phyloP scores from a whole-genome alignment of 92 coral and sea anemone species.

The Heteractis magnifica region DNA sequence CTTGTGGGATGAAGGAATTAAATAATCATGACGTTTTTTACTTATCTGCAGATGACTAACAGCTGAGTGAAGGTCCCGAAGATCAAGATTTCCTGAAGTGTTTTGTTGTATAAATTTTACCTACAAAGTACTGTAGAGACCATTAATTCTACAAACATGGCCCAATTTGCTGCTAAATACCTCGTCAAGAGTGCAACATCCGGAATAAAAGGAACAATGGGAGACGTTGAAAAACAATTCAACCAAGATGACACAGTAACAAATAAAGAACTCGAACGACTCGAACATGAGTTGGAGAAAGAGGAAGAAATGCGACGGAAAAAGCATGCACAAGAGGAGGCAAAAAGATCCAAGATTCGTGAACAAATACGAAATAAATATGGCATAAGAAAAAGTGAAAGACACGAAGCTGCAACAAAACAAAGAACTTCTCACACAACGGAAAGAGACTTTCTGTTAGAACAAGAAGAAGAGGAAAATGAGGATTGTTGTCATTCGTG shows the following conservation, averaged over 20 bases:
- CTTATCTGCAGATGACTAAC: too few relatives aligned
- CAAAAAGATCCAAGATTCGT: slow-evolving; percentile 50
- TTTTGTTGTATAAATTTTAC: too few relatives aligned
- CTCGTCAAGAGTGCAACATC: slow-evolving; percentile 66
- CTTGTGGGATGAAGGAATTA: too few relatives aligned
- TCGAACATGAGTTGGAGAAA: slow-evolving; percentile 55
- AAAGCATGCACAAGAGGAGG: slow-evolving; percentile 55
- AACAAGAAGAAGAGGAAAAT: slow-evolving; percentile 55
- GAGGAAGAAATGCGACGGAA: slow-evolving; percentile 52
- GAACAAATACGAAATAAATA: slow-evolving; percentile 62
- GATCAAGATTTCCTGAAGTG: too few relatives aligned
- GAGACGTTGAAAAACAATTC: slow-evolving; percentile 56
- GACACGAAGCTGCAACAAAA: slow-evolving; percentile 62
- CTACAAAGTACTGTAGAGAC: too few relatives aligned
- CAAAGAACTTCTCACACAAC: slow-evolving; percentile 30
- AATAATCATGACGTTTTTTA: too few relatives aligned
- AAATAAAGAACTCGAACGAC: slow-evolving; percentile 61
- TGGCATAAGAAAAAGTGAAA: slow-evolving; percentile 72
- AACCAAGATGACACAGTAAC: slow-evolving; percentile 52
- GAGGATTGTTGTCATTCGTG: slow-evolving; percentile 57
- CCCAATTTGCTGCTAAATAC: slow-evolving; percentile 80
- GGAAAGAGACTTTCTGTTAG: slow-evolving; percentile 60
- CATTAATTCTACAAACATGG: slow-evolving; percentile 31
- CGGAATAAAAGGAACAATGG: slow-evolving; percentile 54
- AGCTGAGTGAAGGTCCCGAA: too few relatives aligned